phyloP scores from a whole-genome alignment of 2,797 vertebrate genomes.

The Craterocephalus amniculus region DNA sequence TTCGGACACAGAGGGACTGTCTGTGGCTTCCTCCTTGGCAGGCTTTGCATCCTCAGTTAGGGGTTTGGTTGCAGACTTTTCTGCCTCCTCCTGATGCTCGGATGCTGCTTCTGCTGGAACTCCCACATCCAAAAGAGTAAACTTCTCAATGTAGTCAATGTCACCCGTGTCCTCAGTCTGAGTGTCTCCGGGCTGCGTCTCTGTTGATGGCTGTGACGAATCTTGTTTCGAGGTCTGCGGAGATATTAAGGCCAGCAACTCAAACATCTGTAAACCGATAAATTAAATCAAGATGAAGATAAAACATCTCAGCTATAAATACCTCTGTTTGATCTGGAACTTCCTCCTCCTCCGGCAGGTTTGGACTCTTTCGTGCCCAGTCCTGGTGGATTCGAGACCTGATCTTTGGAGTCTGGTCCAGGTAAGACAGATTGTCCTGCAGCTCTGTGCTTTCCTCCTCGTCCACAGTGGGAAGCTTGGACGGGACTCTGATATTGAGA shows the following conservation, averaged over 20 bases:
- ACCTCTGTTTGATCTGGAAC: constrained; percentile 57
- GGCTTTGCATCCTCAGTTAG: constrained; percentile 44
- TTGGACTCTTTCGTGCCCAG: constrained; percentile 39
- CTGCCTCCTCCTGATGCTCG: constrained; percentile 40
- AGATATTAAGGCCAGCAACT: constrained; percentile 35
- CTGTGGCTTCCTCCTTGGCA: constrained; percentile 33
- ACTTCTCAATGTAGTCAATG: constrained; percentile 95
- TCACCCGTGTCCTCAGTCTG: constrained; percentile 71
- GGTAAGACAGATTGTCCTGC: constrained; percentile 89
- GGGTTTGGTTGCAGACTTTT: constrained; percentile 34
- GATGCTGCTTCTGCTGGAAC: constrained; percentile 72
- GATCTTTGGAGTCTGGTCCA: constrained; percentile 86
- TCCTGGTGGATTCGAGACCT: constrained; percentile 68
- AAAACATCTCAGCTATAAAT: constrained; percentile 22
- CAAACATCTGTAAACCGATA: constrained; percentile 1
- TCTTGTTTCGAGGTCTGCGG: constrained; percentile 53
- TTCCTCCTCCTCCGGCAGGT: constrained; percentile 50
- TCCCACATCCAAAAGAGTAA: constrained; percentile 89
- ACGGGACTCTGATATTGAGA: constrained; percentile 91
- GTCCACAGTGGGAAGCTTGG: constrained; percentile 90
- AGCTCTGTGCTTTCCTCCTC: constrained; percentile 91
- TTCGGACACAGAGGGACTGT: constrained; percentile 56
- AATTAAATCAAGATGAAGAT: constrained; percentile 5
- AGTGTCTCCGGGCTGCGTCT: constrained; percentile 49
- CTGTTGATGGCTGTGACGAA: constrained; percentile 48